phyloP scores from a whole-genome alignment of 2,797 vertebrate species.

The Chaunax sp. region DNA sequence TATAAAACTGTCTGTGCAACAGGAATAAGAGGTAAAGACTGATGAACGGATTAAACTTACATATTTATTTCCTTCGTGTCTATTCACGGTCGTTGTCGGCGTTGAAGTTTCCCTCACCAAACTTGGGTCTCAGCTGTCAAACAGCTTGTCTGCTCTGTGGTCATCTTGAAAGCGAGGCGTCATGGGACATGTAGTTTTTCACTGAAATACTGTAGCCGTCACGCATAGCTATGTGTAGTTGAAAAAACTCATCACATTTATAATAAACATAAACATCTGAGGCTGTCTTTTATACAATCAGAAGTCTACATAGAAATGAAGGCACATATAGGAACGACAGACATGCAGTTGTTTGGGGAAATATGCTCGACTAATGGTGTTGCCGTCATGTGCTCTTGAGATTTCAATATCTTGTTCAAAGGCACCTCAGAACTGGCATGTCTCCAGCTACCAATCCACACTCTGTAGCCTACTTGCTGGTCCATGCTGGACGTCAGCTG shows the following conservation, averaged over 20 bases:
- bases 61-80: conserved; percentile 18
- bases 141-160: conserved; percentile 46
- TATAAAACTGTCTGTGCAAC: not conserved
- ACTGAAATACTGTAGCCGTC: not conserved
- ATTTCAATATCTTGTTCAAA: too few relatives aligned
- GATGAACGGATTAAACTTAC: conserved; percentile 39
- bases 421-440: too few relatives aligned
- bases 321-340: too few relatives aligned
- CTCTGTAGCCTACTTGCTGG: too few relatives aligned
- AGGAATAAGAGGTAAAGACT: rapidly evolving
- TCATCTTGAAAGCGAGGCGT: conserved; percentile 58
- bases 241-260: not conserved
- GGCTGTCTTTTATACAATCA: not conserved
- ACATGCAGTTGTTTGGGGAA: too few relatives aligned
- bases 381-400: too few relatives aligned
- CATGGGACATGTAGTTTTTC: conserved; percentile 70
- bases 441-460: too few relatives aligned
- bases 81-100: conserved; percentile 39
- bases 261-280: not conserved
- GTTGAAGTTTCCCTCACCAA: conserved; percentile 51
- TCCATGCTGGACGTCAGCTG: too few relatives aligned
- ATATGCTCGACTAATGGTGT: too few relatives aligned
- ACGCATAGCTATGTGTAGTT: too few relatives aligned
- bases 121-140: conserved; percentile 73
- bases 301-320: not conserved